Evolutionary conservation across 2,797 vertebrate species (phyloP), one percentile per base, ranked within the genome.

Genomic region (Sylvilagus floridanus): DNA sequence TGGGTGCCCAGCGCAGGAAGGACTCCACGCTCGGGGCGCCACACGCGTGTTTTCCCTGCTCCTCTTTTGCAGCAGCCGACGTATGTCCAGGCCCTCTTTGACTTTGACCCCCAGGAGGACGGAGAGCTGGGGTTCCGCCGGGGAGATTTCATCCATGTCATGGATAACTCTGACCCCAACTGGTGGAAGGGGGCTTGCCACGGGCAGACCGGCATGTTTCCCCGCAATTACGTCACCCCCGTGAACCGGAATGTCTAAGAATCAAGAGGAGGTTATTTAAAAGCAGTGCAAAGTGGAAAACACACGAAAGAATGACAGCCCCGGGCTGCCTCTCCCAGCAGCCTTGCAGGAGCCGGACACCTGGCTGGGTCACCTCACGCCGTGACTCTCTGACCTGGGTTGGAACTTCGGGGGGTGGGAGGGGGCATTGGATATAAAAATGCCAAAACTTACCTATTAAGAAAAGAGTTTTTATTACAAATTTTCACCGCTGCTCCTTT

Each of bases 181-280:
- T 99, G 99, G 99, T 99, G 99, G 99, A 99, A 99, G 97, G 99
- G 99, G 95, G 99, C 99, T 63, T 99, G 99, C 98, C 99, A 99
- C 4, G 98, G 99, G 98, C 99, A 99, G 96, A 99, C 99, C 91
- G 99, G 99, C 98, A 99, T 99, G 99, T 99, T 99, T 98, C 99
- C 99, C 68, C 99, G 99, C 98, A 99, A 99, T 98, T 99, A 99
- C 24, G 99, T 99, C 98, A 99, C 99, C 91, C 99, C 99, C 0
- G 99, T 99, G 98, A 99, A 99, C 98, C 99, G 99, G 99, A 99
- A 99, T 98, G 99, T 99, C 99, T 99, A 99, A 98, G 98, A 97
- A 95, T 84, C 98, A 91, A 96, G 97, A 97, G 97, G 96, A 98
- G 97, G 97, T 98, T 98, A 98, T 98, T 98, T 98, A 98, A 98